phyloP scores from a whole-genome alignment of 2,888 invertebrate genomes.

The Reticulitermes lucifugus region DNA sequence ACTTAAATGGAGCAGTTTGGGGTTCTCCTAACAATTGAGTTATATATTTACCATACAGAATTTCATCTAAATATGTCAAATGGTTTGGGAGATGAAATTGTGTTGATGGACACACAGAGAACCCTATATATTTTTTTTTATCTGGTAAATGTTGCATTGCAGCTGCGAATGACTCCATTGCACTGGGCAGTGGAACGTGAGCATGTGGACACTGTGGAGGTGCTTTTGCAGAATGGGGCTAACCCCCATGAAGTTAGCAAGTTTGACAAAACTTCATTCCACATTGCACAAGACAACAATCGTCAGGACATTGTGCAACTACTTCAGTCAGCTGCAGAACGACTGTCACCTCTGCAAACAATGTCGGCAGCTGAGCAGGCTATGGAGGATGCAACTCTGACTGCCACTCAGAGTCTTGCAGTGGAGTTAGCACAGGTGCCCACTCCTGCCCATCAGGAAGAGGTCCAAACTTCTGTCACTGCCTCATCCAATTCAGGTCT shows the following conservation, averaged over 20 bases:
- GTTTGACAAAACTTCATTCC: slow-evolving; percentile 77
- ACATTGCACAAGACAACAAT: slow-evolving; percentile 75
- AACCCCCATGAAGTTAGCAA: slow-evolving; percentile 76
- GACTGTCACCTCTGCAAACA: neutral
- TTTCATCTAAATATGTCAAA: too few relatives aligned
- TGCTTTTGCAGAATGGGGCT: slow-evolving; percentile 81
- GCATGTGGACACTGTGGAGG: slow-evolving; percentile 75
- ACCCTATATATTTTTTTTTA: neutral
- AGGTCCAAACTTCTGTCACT: slow-evolving; percentile 50
- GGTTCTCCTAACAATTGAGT: too few relatives aligned
- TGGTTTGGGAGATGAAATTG: too few relatives aligned
- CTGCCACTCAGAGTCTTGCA: slow-evolving; percentile 57
- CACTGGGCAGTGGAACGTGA: slow-evolving; percentile 94
- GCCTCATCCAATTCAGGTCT: neutral
- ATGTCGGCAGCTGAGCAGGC: neutral
- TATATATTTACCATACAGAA: too few relatives aligned
- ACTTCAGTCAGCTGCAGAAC: slow-evolving; percentile 63
- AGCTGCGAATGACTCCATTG: slow-evolving; percentile 90
- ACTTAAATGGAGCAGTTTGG: too few relatives aligned
- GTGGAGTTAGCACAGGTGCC: slow-evolving; percentile 51
- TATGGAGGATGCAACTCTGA: slow-evolving; percentile 60
- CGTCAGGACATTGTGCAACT: slow-evolving; percentile 71
- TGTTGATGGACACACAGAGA: too few relatives aligned
- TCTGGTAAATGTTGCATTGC: slow-evolving; percentile 38
- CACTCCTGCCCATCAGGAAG: slow-evolving; percentile 53